These are phyloP conservation scores for Sciurus niger DNA, from an alignment of 2,113 vertebrate species.

Conservation along the genomic window DNA sequence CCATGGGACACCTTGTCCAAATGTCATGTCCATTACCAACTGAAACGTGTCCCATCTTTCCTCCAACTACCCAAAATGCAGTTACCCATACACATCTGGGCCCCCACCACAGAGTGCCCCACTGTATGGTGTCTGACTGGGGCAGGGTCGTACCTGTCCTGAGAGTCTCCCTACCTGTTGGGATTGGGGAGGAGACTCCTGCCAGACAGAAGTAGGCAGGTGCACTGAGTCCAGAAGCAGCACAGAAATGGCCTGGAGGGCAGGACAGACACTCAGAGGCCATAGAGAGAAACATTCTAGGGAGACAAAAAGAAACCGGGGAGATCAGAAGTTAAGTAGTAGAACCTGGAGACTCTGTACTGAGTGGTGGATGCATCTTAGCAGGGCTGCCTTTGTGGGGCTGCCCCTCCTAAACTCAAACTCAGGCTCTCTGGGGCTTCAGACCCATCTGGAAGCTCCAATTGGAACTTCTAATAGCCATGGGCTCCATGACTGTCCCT, in stretches of 20 bases:
- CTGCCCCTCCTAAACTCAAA: background rate
- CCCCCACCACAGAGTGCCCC: background rate
- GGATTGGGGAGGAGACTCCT: constrained; percentile 87
- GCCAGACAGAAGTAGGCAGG: constrained; percentile 93
- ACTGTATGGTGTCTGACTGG: rapidly evolving
- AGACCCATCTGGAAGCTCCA: background rate
- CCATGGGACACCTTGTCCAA: background rate
- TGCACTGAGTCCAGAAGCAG: constrained; percentile 89
- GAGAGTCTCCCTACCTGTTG: constrained; percentile 55
- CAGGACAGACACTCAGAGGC: constrained; percentile 90
- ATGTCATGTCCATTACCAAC: rapidly evolving
- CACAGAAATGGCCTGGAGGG: constrained; percentile 92
- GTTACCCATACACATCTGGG: background rate
- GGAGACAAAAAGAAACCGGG: constrained; percentile 1
- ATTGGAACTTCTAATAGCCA: background rate
- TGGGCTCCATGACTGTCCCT: rapidly evolving
- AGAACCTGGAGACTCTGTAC: background rate
- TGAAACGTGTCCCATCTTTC: background rate
- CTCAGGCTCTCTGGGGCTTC: too few relatives aligned
- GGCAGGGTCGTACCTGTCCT: background rate
- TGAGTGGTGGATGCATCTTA: too few relatives aligned
- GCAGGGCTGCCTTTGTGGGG: too few relatives aligned
- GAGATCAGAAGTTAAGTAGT: too few relatives aligned
- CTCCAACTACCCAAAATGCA: background rate
- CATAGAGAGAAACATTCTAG: constrained; percentile 89